Evolutionary conservation across 2,797 vertebrate species (phyloP).

Genomic region (Eulemur rubriventer): DNA sequence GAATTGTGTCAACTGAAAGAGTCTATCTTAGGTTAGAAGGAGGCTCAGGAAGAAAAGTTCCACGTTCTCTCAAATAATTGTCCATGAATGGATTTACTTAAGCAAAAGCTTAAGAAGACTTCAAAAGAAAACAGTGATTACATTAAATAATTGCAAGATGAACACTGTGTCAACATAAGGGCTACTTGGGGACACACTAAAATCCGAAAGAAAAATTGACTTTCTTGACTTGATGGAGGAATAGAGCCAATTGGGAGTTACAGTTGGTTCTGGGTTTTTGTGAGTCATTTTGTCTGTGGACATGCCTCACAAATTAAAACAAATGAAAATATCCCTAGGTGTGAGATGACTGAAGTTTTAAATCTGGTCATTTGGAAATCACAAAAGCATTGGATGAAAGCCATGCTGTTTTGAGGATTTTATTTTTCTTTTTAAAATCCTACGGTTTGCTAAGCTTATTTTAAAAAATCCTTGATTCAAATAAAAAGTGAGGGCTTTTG

Average conservation of each 20-base stretch:
- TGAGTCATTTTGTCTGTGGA: conserved; percentile 68
- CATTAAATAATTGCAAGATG: background rate
- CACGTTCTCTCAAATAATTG: background rate
- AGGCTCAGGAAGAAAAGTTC: background rate
- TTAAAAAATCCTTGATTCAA: conserved; percentile 42
- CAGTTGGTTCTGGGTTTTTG: conserved; percentile 47
- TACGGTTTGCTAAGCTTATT: conserved; percentile 19
- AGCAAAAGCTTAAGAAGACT: background rate
- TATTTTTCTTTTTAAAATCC: conserved; percentile 60
- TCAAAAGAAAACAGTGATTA: conserved; percentile 28
- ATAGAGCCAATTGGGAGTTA: conserved; percentile 2
- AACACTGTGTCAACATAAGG: conserved; percentile 34
- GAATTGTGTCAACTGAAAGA: background rate
- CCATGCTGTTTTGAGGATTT: conserved; percentile 51
- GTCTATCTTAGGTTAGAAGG: background rate
- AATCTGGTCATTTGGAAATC: conserved; percentile 82
- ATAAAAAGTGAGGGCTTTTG: conserved; percentile 66
- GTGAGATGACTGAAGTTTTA: conserved; percentile 82
- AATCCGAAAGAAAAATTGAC: conserved; percentile 16
- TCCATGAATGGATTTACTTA: conserved; percentile 6
- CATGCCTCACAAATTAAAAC: conserved; percentile 69
- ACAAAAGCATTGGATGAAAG: conserved; percentile 78
- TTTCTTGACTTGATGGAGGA: conserved; percentile 59
- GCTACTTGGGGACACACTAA: background rate
- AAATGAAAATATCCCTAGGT: conserved; percentile 75